Conservation (phyloP, 1,140 invertebrate genomes). For the Heliconius eleuchia region DNA sequence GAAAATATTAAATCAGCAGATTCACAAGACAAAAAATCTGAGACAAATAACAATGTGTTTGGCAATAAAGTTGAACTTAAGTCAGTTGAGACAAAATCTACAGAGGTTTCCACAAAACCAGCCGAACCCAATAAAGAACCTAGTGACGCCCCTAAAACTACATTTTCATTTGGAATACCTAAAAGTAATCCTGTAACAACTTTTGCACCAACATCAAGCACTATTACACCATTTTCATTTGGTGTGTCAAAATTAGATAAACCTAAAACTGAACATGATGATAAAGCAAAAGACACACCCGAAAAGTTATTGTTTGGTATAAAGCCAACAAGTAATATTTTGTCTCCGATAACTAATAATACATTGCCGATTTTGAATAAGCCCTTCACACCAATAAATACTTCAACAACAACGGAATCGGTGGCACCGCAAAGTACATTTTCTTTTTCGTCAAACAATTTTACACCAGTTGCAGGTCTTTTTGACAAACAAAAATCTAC, state of each 20-base stretch:
- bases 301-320: constrained; percentile 29
- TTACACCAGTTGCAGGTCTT: constrained; percentile 18
- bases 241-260: not conserved
- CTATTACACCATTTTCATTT: not conserved
- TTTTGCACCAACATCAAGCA: not conserved
- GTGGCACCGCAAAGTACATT: constrained; percentile 35
- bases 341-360: not conserved
- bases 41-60: constrained; percentile 61
- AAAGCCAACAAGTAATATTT: constrained; percentile 6
- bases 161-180: constrained; percentile 61
- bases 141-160: constrained; percentile 35
- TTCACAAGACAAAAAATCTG: constrained; percentile 42
- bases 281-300: not conserved
- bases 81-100: constrained; percentile 21
- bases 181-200: constrained; percentile 26
- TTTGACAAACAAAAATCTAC: constrained; percentile 18
- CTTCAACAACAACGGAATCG: constrained; percentile 17
- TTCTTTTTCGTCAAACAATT: constrained; percentile 30
- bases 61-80: not conserved
- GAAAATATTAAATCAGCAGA: constrained; percentile 5
- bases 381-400: not conserved
- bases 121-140: constrained; percentile 22
- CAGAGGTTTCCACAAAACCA: constrained; percentile 33
- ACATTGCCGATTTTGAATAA: not conserved
- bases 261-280: not conserved